phyloP scores from a whole-genome alignment of 2,888 invertebrate species.

The Drosophila pegasa region DNA sequence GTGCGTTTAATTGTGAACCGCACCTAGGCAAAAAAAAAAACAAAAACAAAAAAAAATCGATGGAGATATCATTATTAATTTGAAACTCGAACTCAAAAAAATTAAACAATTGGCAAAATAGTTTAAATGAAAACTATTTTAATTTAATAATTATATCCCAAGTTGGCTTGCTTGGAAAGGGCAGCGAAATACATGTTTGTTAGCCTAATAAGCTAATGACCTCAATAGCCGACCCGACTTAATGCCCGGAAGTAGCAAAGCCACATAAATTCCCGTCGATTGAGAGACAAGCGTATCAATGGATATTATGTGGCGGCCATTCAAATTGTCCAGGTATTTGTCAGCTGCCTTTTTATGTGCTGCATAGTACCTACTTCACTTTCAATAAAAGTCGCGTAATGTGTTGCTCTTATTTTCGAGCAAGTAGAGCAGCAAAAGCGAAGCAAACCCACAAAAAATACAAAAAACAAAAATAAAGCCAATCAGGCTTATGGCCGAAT shows the following conservation, averaged over 20 bases:
- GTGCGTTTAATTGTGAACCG: conserved; percentile 50
- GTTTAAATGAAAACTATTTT: background rate
- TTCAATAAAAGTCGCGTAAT: conserved; percentile 53
- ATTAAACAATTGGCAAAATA: conserved; percentile 1
- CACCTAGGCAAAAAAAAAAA: conserved; percentile 41
- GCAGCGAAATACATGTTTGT: conserved; percentile 5
- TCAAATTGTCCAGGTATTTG: conserved; percentile 39
- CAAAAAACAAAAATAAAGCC: conserved; percentile 51
- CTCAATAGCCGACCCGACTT: background rate
- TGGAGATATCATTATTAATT: conserved; percentile 7
- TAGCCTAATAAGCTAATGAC: conserved; percentile 7
- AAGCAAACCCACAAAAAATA: conserved; percentile 38
- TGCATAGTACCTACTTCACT: conserved; percentile 30
- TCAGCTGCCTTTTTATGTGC: conserved; percentile 28
- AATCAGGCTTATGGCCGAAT: conserved; percentile 71
- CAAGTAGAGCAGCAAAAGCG: conserved; percentile 54
- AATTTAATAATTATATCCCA: background rate
- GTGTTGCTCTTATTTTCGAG: conserved; percentile 44
- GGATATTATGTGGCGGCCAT: conserved; percentile 20
- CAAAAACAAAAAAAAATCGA: background rate
- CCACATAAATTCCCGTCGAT: conserved; percentile 30
- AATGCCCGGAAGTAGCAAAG: conserved; percentile 28
- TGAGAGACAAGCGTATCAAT: conserved; percentile 34
- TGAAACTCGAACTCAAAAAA: conserved; percentile 18
- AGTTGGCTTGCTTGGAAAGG: background rate